Conservation (phyloP, 2,888 invertebrate genomes). For the Argynnis bischoffii region DNA sequence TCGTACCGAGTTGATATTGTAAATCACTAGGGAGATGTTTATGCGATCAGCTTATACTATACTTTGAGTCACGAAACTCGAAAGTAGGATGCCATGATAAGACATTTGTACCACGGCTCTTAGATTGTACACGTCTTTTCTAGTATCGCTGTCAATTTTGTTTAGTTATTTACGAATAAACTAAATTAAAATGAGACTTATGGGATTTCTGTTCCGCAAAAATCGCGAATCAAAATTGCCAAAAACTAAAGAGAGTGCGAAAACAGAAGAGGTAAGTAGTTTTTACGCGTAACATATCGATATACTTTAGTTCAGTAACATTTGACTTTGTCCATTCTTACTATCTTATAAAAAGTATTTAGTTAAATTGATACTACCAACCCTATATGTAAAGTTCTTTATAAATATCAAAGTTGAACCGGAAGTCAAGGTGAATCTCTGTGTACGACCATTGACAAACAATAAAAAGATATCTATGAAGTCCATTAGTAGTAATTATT, state of each 20-base stretch:
- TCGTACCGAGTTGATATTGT: conserved; percentile 36
- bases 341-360: too few species aligned
- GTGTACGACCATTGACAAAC: too few species aligned
- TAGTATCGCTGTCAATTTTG: conserved; percentile 18
- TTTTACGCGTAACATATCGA: not conserved
- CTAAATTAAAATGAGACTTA: conserved; percentile 19
- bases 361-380: too few species aligned
- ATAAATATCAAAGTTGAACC: too few species aligned
- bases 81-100: conserved; percentile 34
- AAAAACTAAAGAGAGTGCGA: conserved; percentile 1
- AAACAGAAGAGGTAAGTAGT: conserved; percentile 24
- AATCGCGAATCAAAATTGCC: conserved; percentile 24
- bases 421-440: too few species aligned
- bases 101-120: conserved; percentile 35
- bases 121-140: conserved; percentile 19
- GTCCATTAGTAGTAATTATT: too few species aligned
- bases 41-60: conserved; percentile 35
- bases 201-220: conserved; percentile 24
- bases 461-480: too few species aligned
- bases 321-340: too few species aligned
- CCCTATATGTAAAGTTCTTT: too few species aligned
- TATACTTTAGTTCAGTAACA: too few species aligned
- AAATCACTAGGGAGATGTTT: conserved; percentile 37
- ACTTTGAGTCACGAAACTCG: conserved; percentile 26
- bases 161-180: conserved; percentile 7